Conservation (phyloP, 2,797 vertebrate genomes). For the Antennarius maculatus region DNA sequence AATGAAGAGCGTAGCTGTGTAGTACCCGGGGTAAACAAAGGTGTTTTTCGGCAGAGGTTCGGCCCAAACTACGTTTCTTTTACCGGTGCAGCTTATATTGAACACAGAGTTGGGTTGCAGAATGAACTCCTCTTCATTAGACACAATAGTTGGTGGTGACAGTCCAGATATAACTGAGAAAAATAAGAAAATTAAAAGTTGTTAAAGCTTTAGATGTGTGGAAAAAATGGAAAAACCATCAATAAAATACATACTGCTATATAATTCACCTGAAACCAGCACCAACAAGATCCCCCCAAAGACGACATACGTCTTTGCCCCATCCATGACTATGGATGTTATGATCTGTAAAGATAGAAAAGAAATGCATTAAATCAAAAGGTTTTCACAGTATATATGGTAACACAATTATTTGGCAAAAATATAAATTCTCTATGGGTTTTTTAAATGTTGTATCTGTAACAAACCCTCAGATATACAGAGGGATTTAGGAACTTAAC, state of each 20-base stretch:
- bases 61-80: conserved; percentile 86
- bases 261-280: conserved; percentile 70
- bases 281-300: conserved; percentile 80
- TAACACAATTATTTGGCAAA: not conserved
- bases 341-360: conserved; percentile 65
- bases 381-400: conserved; percentile 5
- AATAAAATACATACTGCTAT: not conserved
- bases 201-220: not conserved
- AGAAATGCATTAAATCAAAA: conserved; percentile 14
- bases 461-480: not conserved
- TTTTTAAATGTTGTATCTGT: no score
- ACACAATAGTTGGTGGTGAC: conserved; percentile 83
- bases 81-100: conserved; percentile 88
- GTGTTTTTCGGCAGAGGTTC: conserved; percentile 81
- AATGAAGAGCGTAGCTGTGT: conserved; percentile 86
- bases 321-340: conserved; percentile 83
- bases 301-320: conserved; percentile 71
- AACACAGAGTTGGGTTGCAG: conserved; percentile 85
- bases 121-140: conserved; percentile 81
- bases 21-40: conserved; percentile 81
- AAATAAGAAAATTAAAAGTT: not conserved
- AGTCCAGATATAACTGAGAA: conserved; percentile 71
- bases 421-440: no score
- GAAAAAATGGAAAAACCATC: not conserved
- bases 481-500: not conserved